Base-by-base conservation (phyloP, 1,140 invertebrate species). In the Euwallacea similis region DNA sequence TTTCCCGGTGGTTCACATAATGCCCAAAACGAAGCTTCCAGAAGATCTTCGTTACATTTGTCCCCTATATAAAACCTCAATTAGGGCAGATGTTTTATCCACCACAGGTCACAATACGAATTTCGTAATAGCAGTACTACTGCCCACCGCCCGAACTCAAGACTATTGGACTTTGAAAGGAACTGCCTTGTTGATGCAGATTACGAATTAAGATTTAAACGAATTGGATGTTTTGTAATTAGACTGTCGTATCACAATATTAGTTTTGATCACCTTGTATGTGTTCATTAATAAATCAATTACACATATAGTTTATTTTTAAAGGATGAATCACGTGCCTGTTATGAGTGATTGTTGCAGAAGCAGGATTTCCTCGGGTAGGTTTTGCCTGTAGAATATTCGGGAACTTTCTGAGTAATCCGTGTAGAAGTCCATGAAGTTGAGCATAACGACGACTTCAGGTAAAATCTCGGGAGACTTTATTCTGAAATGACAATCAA, bases 91-190 rank as follows among this genome's bases (percentile, higher is more conserved):
- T 54, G 87, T 89, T 1, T 84, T 96, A 7, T 94, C 93, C 21
- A 95, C 93, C 0, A 95, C 93, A 6, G 93, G 94, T 2, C 93
- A 94, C 78, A 95, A 93, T 63, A 95, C 93, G 0, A 96, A 95
- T 83, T 95, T 94, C 81, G 91, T 96, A 7, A 85, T 95, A 7
- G 83, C 91, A n/a, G 87, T 94, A 0, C 82, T 93, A 42, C 77
- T 96, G 56, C 88, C 89, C 7, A 87, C 90, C 0, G 74, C 82
- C 11, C 81, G 85, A 68, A 77, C 82, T 8, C 84, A 88, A 70
- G 87, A 89, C 69, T 93, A 91, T 77, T 96, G 94, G 93, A 94
- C 95, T 71, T 86, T 93, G 42, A 91, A 91, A 77, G 94, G 93
- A 66, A 92, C 93, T 2, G 94, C 93, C 7, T 82, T 95, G 7